A percentile compares a stretch with the other conserved stretches of the same genome.
These are phyloP conservation scores for Thamnophis elegans DNA, from an alignment of 2,797 vertebrate genomes.

Conservation along the genomic window DNA sequence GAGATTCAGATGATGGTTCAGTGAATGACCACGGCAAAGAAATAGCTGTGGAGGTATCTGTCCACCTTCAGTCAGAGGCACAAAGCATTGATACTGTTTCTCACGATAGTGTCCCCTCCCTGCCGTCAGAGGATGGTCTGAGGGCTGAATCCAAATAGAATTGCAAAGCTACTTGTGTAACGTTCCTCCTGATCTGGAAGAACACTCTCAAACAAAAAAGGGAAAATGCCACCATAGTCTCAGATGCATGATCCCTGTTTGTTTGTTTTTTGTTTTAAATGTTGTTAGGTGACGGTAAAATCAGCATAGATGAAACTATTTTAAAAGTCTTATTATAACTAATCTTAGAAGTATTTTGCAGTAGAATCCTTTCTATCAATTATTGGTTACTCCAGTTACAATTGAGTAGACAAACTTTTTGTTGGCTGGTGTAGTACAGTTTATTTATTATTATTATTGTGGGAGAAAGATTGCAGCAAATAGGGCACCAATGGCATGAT, in stretches of 20 bases:
- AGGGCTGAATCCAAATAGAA: conserved; percentile 50
- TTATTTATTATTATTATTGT: background rate
- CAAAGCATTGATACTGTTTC: conserved; percentile 74
- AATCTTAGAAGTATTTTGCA: conserved; percentile 35
- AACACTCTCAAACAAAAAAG: conserved; percentile 20
- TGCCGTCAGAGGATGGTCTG: conserved; percentile 58
- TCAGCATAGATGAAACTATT: conserved; percentile 11
- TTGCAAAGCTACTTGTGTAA: conserved; percentile 15
- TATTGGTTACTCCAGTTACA: conserved; percentile 33
- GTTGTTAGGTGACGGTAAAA: conserved; percentile 4
- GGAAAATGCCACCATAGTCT: conserved; percentile 37
- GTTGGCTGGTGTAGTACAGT: background rate
- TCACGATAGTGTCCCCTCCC: conserved; percentile 69
- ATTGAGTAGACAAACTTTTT: background rate
- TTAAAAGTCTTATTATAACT: conserved; percentile 24
- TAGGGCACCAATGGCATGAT: background rate
- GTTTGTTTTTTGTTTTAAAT: conserved; percentile 20
- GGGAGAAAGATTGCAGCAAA: background rate
- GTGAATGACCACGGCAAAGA: conserved; percentile 73
- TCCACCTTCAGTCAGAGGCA: conserved; percentile 73
- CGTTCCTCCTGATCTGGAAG: conserved; percentile 17
- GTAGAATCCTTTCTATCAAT: conserved; percentile 34
- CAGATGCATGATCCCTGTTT: conserved; percentile 32
- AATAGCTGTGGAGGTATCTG: conserved; percentile 79
- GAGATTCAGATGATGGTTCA: conserved; percentile 70